These are phyloP conservation scores for Bryconaethiops microstoma DNA, from an alignment of 2,797 vertebrate genomes.

Conservation along the genomic window DNA sequence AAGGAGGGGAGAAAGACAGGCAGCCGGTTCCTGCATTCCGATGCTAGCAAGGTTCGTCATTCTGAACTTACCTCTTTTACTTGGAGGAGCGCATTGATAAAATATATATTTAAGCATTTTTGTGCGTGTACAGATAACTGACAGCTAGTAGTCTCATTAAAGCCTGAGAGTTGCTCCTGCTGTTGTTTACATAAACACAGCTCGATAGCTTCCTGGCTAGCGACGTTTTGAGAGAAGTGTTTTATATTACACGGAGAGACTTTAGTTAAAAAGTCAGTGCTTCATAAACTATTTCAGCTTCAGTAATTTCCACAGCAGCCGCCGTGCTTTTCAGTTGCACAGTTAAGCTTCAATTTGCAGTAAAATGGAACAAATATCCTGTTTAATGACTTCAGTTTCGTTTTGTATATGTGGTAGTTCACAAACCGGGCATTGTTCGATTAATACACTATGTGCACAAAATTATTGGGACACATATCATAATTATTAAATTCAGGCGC, in stretches of 20 bases:
- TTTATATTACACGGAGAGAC: neutral
- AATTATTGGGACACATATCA: too few relatives aligned
- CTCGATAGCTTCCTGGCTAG: neutral
- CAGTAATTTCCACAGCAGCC: neutral
- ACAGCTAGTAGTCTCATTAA: neutral
- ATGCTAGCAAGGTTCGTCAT: slow-evolving; percentile 30
- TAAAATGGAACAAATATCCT: neutral
- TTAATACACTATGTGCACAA: too few relatives aligned
- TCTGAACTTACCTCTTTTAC: neutral
- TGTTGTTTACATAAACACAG: neutral
- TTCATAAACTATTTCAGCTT: neutral
- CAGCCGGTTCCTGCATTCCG: neutral
- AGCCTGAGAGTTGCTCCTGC: neutral
- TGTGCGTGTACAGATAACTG: neutral
- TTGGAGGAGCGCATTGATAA: neutral
- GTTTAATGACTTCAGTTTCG: neutral
- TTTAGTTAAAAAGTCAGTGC: neutral
- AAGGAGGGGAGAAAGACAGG: neutral
- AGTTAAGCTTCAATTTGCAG: neutral
- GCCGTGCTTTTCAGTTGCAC: neutral
- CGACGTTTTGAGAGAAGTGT: neutral
- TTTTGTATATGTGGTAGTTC: neutral
- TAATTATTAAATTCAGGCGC: too few relatives aligned
- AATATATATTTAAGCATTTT: neutral
- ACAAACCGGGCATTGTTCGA: neutral